Conservation (phyloP, 2,888 invertebrate genomes). For the Acanthosepion pharaonis region DNA sequence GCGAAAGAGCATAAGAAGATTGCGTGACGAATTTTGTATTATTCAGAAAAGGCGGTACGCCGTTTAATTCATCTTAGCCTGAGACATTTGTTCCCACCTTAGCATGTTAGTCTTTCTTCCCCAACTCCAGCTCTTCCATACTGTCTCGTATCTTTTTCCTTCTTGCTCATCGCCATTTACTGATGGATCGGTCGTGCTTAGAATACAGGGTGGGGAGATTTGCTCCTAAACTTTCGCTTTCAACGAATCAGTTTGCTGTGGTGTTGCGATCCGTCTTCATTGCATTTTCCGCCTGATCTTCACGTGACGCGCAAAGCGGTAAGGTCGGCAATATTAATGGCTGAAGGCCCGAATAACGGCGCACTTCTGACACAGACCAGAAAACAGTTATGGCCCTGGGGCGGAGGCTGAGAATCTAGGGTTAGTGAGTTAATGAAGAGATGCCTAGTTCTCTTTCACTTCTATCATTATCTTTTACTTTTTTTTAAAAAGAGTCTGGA, state of each 20-base stretch:
- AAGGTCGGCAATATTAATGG: constrained; percentile 33
- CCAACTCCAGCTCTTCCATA: neutral
- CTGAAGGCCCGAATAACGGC: neutral
- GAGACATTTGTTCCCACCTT: constrained; percentile 9
- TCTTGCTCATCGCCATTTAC: neutral
- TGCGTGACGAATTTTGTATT: constrained; percentile 9
- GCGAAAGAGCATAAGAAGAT: neutral
- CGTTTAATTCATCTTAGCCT: neutral
- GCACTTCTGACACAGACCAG: constrained; percentile 8
- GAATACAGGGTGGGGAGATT: neutral
- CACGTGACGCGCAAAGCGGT: neutral
- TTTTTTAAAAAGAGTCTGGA: neutral
- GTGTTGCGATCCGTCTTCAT: neutral
- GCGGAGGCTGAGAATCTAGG: neutral
- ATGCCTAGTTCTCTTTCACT: neutral
- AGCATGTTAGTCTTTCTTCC: neutral
- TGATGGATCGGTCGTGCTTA: constrained; percentile 33
- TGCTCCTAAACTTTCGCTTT: constrained; percentile 13
- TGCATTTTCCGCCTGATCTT: neutral
- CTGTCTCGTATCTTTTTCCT: neutral
- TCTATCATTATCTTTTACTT: neutral
- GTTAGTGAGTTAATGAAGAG: neutral
- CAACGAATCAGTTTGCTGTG: neutral
- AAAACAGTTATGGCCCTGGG: neutral
- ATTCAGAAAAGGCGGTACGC: neutral